Conservation (phyloP, 2,888 invertebrate genomes). For the Stomorhina lunata region DNA sequence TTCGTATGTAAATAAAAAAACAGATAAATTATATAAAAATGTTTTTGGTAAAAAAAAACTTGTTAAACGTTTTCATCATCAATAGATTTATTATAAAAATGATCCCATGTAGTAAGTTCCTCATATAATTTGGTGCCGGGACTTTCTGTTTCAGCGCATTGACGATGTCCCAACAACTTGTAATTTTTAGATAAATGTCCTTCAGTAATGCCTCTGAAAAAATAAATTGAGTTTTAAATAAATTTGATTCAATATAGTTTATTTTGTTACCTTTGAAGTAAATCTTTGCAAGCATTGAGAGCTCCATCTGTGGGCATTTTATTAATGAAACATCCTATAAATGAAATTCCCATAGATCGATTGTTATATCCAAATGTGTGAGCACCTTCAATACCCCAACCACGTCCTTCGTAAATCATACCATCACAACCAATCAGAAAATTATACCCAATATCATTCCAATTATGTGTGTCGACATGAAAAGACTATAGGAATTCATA, state of each 20-base stretch:
- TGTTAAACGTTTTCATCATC: too few species aligned
- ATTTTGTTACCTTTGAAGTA: constrained; percentile 75
- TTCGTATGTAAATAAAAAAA: background rate
- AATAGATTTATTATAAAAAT: constrained; percentile 72
- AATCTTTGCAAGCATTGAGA: constrained; percentile 79
- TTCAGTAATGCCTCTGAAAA: constrained; percentile 79
- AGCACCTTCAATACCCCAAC: constrained; percentile 82
- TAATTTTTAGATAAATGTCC: constrained; percentile 81
- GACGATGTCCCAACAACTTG: constrained; percentile 81
- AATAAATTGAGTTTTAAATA: background rate
- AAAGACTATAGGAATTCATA: constrained; percentile 74
- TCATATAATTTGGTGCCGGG: constrained; percentile 81
- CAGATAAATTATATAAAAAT: background rate
- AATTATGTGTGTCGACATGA: constrained; percentile 81
- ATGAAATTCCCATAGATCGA: constrained; percentile 81
- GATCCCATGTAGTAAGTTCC: constrained; percentile 82
- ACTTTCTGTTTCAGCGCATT: constrained; percentile 81
- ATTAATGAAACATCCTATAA: constrained; percentile 81
- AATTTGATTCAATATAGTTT: background rate
- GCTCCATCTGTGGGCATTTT: constrained; percentile 79
- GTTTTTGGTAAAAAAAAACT: background rate
- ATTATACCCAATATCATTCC: constrained; percentile 82
- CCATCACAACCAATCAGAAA: constrained; percentile 83
- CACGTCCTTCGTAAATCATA: constrained; percentile 82
- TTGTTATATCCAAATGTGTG: constrained; percentile 82